phyloP scores from a whole-genome alignment of 1,140 invertebrate species.

The Drosophila erecta region DNA sequence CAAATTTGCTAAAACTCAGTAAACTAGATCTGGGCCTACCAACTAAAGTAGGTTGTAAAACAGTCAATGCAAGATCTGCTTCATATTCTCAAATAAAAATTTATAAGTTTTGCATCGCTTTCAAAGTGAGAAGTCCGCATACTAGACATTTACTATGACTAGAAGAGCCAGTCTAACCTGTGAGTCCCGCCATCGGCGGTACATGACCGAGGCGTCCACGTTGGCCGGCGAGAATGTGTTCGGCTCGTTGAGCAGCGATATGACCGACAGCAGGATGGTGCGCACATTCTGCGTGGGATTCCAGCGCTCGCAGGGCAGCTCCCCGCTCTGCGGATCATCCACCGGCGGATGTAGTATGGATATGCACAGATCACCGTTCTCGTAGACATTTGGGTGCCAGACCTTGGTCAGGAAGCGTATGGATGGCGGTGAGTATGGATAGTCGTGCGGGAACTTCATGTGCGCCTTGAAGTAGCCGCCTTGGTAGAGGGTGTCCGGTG shows the following conservation, averaged over 20 bases:
- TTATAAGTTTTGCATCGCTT: neutral
- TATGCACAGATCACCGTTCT: constrained; percentile 99
- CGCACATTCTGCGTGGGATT: constrained; percentile 99
- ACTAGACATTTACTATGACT: constrained; percentile 21
- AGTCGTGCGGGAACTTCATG: constrained; percentile 98
- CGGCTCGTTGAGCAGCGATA: constrained; percentile 99
- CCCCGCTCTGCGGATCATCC: constrained; percentile 99
- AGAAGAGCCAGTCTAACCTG: constrained; percentile 86
- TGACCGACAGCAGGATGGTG: constrained; percentile 98
- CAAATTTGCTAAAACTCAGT: no score
- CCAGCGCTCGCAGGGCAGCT: constrained; percentile 99
- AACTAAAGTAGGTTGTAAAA: no score
- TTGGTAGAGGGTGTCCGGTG: constrained; percentile 99
- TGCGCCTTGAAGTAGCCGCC: constrained; percentile 99
- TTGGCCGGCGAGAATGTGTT: constrained; percentile 99
- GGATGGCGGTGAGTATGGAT: constrained; percentile 99
- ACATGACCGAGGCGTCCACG: constrained; percentile 99
- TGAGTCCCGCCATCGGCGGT: constrained; percentile 98
- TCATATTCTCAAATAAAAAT: neutral
- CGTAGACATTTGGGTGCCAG: constrained; percentile 99
- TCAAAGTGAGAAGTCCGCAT: constrained; percentile 6
- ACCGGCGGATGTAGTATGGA: constrained; percentile 99
- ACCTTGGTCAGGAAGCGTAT: constrained; percentile 99
- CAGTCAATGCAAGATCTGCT: no score
- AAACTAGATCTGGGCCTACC: no score